Percentiles rank a stretch among this genome's conserved stretches.
Evolutionary conservation across 2,888 invertebrate species (phyloP).

Genomic region (Sarcophaga subvicina): DNA sequence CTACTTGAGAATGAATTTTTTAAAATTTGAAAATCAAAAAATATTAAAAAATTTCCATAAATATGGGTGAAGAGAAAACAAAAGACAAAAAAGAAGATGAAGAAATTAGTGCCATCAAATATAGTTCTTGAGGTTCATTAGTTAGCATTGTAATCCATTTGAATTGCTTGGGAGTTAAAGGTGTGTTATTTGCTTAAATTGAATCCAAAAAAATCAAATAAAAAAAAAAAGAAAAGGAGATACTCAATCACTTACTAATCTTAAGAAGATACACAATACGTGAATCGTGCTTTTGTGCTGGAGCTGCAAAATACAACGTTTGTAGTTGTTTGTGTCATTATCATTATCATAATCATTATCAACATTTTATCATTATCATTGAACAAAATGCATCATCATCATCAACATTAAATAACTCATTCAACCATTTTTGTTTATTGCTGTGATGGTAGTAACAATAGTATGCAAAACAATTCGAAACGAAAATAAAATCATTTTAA

Average conservation of each 20-base stretch:
- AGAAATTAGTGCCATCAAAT: too few species aligned
- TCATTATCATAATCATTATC: constrained; percentile 5
- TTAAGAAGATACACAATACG: constrained; percentile 55
- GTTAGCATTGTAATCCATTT: too few species aligned
- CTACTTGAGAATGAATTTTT: background rate
- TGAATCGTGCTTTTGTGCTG: constrained; percentile 58
- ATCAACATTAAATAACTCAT: constrained; percentile 18
- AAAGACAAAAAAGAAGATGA: too few species aligned
- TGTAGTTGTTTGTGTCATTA: constrained; percentile 42
- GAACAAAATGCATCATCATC: constrained; percentile 11
- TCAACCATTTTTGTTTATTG: background rate
- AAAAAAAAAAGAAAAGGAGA: too few species aligned
- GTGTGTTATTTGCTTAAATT: too few species aligned
- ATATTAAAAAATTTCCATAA: too few species aligned
- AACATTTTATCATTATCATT: background rate
- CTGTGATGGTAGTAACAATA: background rate
- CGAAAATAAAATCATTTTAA: background rate
- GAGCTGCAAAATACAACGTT: constrained; percentile 57
- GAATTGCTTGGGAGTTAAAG: too few species aligned
- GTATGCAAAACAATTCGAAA: constrained; percentile 5
- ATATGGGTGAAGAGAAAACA: too few species aligned
- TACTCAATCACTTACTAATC: constrained; percentile 56
- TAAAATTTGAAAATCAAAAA: background rate
- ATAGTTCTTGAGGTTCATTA: too few species aligned
- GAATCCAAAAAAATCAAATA: too few species aligned